These are phyloP conservation scores for Crossaster papposus DNA, from an alignment of 53 echinoderm and acorn worm genomes.

Conservation along the genomic window DNA sequence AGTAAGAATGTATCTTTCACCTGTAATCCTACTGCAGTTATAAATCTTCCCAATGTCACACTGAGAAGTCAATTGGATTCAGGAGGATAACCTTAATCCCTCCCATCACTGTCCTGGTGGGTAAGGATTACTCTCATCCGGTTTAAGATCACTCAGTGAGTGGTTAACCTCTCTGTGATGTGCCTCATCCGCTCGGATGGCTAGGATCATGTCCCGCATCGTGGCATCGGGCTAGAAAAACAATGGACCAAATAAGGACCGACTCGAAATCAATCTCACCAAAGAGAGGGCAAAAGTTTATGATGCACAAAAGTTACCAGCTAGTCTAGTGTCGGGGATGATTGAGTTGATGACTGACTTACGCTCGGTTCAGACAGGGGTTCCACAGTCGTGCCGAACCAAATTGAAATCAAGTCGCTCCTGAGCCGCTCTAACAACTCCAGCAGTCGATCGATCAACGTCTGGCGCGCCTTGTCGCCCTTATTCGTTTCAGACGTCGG, in stretches of 20 bases:
- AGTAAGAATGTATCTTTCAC: neutral
- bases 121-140: conserved; percentile 79
- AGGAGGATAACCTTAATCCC: neutral
- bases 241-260: neutral
- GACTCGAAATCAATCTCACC: neutral
- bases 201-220: conserved; percentile 80
- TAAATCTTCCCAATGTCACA: neutral
- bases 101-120: conserved; percentile 74
- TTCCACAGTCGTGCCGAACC: too few relatives aligned
- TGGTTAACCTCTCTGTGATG: conserved; percentile 94
- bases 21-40: neutral
- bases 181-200: conserved; percentile 92
- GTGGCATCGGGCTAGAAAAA: conserved; percentile 72
- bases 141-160: conserved; percentile 77
- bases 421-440: too few relatives aligned
- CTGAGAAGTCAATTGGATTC: neutral
- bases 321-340: too few relatives aligned
- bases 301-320: too few relatives aligned
- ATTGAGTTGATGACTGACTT: too few relatives aligned
- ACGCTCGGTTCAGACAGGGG: too few relatives aligned
- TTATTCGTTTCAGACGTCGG: too few relatives aligned
- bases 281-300: neutral
- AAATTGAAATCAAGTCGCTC: too few relatives aligned
- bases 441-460: too few relatives aligned
- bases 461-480: too few relatives aligned